phyloP scores from a whole-genome alignment of 2,888 invertebrate species.

The Dynastes grantii region DNA sequence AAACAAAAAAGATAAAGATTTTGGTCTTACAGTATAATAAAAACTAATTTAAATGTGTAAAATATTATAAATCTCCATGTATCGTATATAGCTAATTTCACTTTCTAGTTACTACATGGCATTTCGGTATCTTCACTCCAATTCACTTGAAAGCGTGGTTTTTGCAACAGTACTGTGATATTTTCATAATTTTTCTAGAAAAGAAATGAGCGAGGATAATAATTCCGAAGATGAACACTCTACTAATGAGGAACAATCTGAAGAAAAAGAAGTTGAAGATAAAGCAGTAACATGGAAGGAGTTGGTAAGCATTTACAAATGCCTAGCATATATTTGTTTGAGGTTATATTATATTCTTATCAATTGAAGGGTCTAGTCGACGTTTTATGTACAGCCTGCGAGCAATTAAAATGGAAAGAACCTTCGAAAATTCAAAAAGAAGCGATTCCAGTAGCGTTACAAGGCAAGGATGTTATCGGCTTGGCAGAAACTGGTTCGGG shows the following conservation, averaged over 20 bases:
- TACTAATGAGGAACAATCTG: neutral
- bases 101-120: too few relatives aligned
- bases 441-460: constrained; percentile 91
- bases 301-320: constrained; percentile 70
- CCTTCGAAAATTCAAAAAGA: constrained; percentile 97
- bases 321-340: neutral
- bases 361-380: constrained; percentile 87
- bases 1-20: too few relatives aligned
- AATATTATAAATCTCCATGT: too few relatives aligned
- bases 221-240: constrained; percentile 1
- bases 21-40: too few relatives aligned
- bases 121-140: too few relatives aligned
- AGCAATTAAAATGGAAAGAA: constrained; percentile 92
- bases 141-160: too few relatives aligned
- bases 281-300: constrained; percentile 72
- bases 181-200: constrained; percentile 6
- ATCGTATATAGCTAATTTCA: too few relatives aligned
- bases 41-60: too few relatives aligned
- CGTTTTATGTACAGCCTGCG: constrained; percentile 91
- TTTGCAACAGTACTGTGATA: too few relatives aligned
- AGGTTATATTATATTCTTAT: neutral
- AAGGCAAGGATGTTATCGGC: constrained; percentile 82
- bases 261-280: constrained; percentile 6
- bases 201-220: neutral
- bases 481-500: constrained; percentile 92